Conservation (phyloP, 2,797 vertebrate species). For the Catharus ustulatus region DNA sequence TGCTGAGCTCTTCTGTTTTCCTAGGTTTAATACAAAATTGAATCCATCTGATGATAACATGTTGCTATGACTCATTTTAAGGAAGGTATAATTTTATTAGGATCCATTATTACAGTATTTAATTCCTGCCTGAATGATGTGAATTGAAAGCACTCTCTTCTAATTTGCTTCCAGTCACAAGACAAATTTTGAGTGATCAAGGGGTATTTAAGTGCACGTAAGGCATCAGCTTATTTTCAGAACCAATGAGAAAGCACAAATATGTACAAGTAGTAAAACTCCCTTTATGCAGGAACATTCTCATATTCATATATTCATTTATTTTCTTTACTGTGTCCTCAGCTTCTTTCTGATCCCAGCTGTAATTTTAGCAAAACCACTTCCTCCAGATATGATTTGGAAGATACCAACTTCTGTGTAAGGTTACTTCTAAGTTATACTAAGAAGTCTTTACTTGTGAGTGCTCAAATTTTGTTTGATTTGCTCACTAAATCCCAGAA, state of each 20-base stretch:
- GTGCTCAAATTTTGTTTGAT: neutral
- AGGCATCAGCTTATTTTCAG: neutral
- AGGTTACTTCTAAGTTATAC: neutral
- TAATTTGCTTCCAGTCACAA: slow-evolving; percentile 1
- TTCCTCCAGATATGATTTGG: neutral
- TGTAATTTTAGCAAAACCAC: neutral
- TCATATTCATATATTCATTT: neutral
- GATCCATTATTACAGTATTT: slow-evolving; percentile 7
- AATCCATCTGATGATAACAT: neutral
- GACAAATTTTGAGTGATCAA: neutral
- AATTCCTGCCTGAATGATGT: slow-evolving; percentile 3
- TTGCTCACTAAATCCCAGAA: neutral
- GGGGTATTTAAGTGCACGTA: neutral
- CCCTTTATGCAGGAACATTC: neutral
- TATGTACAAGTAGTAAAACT: neutral
- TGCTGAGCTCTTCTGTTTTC: neutral
- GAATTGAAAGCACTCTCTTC: slow-evolving; percentile 16
- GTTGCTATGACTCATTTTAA: slow-evolving; percentile 25
- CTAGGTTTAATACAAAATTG: neutral
- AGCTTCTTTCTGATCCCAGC: neutral
- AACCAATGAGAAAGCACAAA: neutral
- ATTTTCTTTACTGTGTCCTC: neutral
- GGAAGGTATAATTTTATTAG: slow-evolving; percentile 1
- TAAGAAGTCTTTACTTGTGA: neutral
- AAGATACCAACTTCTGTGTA: neutral